Conservation (phyloP, 2,797 vertebrate genomes). For the Decapterus maruadsi region DNA sequence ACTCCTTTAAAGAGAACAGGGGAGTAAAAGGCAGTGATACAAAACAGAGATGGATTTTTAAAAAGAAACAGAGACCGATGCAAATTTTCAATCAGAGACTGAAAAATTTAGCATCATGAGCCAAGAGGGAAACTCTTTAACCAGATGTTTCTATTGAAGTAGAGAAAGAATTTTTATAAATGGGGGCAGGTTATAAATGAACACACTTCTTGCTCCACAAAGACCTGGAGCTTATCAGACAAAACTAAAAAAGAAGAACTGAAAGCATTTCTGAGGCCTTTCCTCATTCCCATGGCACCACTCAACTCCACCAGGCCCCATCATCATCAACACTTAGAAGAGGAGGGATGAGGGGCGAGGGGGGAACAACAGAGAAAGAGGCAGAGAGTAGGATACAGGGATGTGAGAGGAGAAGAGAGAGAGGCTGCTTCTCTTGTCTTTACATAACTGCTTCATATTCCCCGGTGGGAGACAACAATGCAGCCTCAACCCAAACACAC, state of each 20-base stretch:
- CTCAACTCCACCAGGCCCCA: slow-evolving; percentile 49
- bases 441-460: slow-evolving; percentile 55
- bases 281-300: slow-evolving; percentile 47
- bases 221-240: slow-evolving; percentile 37
- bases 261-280: slow-evolving; percentile 53
- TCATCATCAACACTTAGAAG: slow-evolving; percentile 48
- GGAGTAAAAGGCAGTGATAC: background rate
- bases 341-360: slow-evolving; percentile 31
- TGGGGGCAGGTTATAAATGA: slow-evolving; percentile 24
- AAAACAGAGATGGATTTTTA: background rate
- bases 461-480: slow-evolving; percentile 65
- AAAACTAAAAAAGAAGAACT: slow-evolving; percentile 42
- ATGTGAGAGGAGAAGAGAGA: slow-evolving; percentile 8
- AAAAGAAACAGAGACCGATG: background rate
- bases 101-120: background rate
- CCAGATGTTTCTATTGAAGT: slow-evolving; percentile 26
- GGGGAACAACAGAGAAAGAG: slow-evolving; percentile 12
- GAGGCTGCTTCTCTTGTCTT: slow-evolving; percentile 45
- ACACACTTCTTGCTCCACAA: slow-evolving; percentile 18
- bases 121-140: slow-evolving; percentile 4
- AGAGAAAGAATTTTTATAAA: background rate
- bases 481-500: slow-evolving; percentile 62
- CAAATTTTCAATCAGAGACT: background rate
- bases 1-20: background rate
- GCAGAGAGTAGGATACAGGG: too few species aligned